Base-by-base conservation (phyloP, 2,113 vertebrate genomes). In the Raja brachyura region DNA sequence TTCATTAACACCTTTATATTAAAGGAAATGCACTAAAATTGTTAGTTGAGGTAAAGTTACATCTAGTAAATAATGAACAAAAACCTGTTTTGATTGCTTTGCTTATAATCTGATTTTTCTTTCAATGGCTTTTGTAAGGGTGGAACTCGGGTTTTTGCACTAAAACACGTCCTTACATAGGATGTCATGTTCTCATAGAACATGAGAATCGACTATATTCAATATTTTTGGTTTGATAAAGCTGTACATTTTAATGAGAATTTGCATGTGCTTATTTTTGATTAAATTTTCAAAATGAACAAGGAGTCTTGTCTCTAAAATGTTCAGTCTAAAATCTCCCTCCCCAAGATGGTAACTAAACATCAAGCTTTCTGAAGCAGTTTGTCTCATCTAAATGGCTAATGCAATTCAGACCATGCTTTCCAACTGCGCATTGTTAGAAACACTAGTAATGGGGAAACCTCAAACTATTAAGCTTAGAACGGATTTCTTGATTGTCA, bases 211-310 rank as follows among this genome's bases (percentile, higher is more conserved):
- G 59, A 28, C 5, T n/a, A 28, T 22, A 85, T 28, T 11, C 54
- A 14, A 56, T 25, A 83, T 48, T 10, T 48, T 7, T 5, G 7
- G 33, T 13, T 56, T 10, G 14, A 77, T 48, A 85, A 13, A 56
- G 10, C 9, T 25, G 18, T 56, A 4, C 10, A 86, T 86, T 63
- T 86, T 63, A 16, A 86, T 63, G 28, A 66, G 5, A 88, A 88
- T 14, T 73, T 83, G 22, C 5, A 85, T n/a, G 11, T 88, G 81
- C 25, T n/a, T 88, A 88, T 88, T 88, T 88, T 88, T 88, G 83
- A 66, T 88, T 88, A 88, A 88, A n/a, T 31, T n/a, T 31, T 13
- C 31, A 63, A 66, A 63, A 79, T n/a, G 4, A 28, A 10, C 28
- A 25, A 16, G 0, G 0, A 61, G 83, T n/a, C 22, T 83, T 83